Evolutionary conservation across 2,113 vertebrate genomes (phyloP).

Genomic region (Lepidothrix coronata): DNA sequence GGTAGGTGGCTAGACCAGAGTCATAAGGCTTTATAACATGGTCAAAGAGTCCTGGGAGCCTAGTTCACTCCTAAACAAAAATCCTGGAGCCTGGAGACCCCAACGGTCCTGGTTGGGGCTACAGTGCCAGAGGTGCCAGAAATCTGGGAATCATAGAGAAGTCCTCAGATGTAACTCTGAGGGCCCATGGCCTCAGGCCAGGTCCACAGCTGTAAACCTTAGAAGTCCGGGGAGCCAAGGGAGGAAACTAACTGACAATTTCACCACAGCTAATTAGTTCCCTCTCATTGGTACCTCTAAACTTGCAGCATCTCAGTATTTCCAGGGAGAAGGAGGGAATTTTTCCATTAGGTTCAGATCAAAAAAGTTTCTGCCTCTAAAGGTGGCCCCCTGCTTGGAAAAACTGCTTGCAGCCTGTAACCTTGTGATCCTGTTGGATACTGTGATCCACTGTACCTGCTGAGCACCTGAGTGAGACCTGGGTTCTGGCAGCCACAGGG

Average conservation of each 20-base stretch:
- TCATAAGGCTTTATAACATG: not conserved
- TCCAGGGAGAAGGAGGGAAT: not conserved
- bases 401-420: not conserved
- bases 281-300: not conserved
- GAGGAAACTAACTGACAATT: not conserved
- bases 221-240: not conserved
- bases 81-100: not conserved
- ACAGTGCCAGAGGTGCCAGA: not conserved
- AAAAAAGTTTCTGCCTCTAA: not conserved
- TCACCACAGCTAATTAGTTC: not conserved
- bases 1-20: not conserved
- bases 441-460: too few relatives aligned
- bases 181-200: not conserved
- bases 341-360: not conserved
- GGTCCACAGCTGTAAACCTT: not conserved
- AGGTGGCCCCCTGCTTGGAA: not conserved
- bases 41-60: not conserved
- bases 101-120: not conserved
- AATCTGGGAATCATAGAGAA: not conserved
- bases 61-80: not conserved
- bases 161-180: not conserved
- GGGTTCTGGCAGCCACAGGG: not conserved
- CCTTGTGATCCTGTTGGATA: not conserved
- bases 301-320: not conserved
- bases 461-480: not conserved